A percentile compares a stretch with the other conserved stretches of the same genome.
phyloP scores from a whole-genome alignment of 2,113 vertebrate genomes.

The Amazona guildingii region DNA sequence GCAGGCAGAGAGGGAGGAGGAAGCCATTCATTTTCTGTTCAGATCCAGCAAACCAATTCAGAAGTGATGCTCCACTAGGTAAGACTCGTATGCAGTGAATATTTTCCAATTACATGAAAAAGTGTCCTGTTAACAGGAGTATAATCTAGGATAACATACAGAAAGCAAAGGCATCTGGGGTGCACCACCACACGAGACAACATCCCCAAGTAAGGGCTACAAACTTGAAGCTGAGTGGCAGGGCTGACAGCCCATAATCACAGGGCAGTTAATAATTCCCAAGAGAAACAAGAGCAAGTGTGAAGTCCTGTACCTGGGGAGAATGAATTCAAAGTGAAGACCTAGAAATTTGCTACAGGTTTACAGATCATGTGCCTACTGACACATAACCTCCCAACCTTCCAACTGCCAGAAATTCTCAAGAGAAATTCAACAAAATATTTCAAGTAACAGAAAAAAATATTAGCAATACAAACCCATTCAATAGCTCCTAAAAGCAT shows the following conservation, averaged over 20 bases:
- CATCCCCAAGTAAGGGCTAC: background rate
- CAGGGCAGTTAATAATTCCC: background rate
- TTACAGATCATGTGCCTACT: accelerated
- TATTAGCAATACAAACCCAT: background rate
- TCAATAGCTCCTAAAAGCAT: background rate
- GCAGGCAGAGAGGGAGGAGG: background rate
- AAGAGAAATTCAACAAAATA: background rate
- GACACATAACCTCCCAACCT: no score
- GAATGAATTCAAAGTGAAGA: background rate
- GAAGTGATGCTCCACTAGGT: accelerated
- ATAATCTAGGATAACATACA: background rate
- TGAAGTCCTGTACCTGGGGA: background rate
- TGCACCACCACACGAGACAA: background rate
- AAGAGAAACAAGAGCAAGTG: background rate
- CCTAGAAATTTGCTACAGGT: background rate
- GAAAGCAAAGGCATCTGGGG: background rate
- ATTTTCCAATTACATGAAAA: background rate
- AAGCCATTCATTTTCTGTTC: background rate
- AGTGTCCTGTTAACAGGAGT: background rate
- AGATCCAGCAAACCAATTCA: background rate
- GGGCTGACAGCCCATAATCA: background rate
- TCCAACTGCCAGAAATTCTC: background rate
- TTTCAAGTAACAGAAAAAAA: background rate
- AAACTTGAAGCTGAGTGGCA: no score
- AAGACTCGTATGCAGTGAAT: background rate